A percentile compares a stretch with the other conserved stretches of the same genome.
Evolutionary conservation across 2,888 invertebrate species (phyloP).

Genomic region (Aromia moschata): DNA sequence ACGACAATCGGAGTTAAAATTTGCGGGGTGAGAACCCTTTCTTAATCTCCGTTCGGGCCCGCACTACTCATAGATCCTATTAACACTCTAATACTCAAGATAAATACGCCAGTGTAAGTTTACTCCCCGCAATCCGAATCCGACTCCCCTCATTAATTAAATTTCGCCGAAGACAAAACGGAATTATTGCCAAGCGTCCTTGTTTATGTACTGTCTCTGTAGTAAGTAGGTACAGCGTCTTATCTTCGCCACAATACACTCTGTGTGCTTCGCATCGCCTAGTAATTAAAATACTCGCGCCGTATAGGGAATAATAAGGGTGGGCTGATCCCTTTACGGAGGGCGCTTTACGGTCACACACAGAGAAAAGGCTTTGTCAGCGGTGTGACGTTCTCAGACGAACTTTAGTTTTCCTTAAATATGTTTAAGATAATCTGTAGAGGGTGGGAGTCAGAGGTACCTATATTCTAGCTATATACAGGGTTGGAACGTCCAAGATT

Average conservation of each 20-base stretch:
- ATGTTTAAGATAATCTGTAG: too few species aligned
- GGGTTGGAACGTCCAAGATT: too few species aligned
- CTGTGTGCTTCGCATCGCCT: background rate
- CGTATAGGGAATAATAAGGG: background rate
- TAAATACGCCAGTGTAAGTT: conserved; percentile 49
- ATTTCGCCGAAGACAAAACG: conserved; percentile 44
- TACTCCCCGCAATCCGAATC: conserved; percentile 45
- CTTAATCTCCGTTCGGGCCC: conserved; percentile 43
- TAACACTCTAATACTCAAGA: conserved; percentile 50
- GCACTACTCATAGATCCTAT: conserved; percentile 45
- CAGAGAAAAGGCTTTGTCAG: background rate
- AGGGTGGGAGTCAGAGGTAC: too few species aligned
- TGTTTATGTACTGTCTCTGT: conserved; percentile 32
- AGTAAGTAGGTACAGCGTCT: conserved; percentile 18
- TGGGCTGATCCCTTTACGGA: background rate
- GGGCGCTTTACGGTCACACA: background rate
- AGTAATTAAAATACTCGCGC: conserved; percentile 17
- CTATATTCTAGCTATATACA: too few species aligned
- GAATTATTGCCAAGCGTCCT: conserved; percentile 40
- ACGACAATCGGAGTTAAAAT: conserved; percentile 29
- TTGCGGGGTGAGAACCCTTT: conserved; percentile 39
- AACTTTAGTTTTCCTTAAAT: too few species aligned
- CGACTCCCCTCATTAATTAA: conserved; percentile 46
- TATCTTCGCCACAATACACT: conserved; percentile 28
- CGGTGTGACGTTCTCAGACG: too few species aligned